Evolutionary conservation across 2,888 invertebrate genomes (phyloP), one percentile per base, ranked within the genome.

Genomic region (Tribolium freemani): DNA sequence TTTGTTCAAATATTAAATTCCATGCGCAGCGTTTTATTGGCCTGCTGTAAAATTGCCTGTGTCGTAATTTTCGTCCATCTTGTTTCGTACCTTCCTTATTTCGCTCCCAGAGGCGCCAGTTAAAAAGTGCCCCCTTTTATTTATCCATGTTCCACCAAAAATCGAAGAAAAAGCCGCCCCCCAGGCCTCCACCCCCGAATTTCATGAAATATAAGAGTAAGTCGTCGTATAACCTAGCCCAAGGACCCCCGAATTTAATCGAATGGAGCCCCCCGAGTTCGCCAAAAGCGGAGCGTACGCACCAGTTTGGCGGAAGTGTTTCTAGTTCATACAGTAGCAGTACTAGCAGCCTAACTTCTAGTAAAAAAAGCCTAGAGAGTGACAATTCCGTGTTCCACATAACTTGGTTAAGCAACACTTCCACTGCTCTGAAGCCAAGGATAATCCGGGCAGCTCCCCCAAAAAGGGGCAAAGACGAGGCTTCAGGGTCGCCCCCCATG

Each of bases 341-440:
- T 76, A 84, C 88, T 79, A 90, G 88, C 80, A 90, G 90, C 80
- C 87, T 90, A 75, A 85, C 87, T 50, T 84, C 94, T 2, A 95
- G 95, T 83, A 95, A 95, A 85, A 95, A 94, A 87, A 94, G 95
- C 83, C 94, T 93, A 84, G 93, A 94, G 83, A 91, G 91, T 79
- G 88, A 91, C 44, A 53, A 3, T 21, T 38, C 54, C 10, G 26
- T 75, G 31, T 64, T 64, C 38, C 16, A 48, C 16, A 26, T 71
- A 21, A 69, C 57, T 9, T 61, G 64, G 61, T 26, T 56, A 44
- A 63, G 61, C 61, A 56, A 31, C 16, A 63, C 26, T 50, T 48
- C 67, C 76, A 88, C 85, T 75, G 78, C 85, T 69, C 82, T 83
- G 79, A 86, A 87, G 81, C 94, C 95, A 2, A 94, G 95, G 48